These are phyloP conservation scores for Chaetorhynchus papuensis DNA, from an alignment of 2,113 vertebrate genomes.

Conservation along the genomic window DNA sequence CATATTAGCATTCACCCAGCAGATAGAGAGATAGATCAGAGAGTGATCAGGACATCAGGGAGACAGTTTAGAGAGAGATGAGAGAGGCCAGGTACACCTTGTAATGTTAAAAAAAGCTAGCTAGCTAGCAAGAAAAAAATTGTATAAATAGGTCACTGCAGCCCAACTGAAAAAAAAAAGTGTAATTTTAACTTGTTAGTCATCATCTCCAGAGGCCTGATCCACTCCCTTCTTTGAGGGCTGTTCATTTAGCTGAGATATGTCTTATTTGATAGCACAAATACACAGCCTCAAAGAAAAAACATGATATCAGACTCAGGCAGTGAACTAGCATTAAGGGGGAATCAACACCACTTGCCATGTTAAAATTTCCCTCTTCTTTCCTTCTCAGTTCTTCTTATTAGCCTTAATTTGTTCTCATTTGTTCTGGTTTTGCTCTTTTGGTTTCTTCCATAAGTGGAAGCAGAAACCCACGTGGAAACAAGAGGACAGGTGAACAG, in stretches of 20 bases:
- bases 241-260: constrained; percentile 8
- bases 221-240: background rate
- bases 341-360: background rate
- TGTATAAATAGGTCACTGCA: constrained; percentile 63
- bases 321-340: background rate
- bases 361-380: background rate
- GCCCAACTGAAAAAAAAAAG: constrained; percentile 2
- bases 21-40: constrained; percentile 66
- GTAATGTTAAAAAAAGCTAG: constrained; percentile 26
- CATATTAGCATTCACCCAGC: constrained; percentile 66
- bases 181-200: constrained; percentile 52
- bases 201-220: constrained; percentile 16
- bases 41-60: constrained; percentile 63
- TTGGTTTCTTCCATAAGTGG: background rate
- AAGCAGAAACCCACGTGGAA: background rate
- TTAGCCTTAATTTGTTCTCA: background rate
- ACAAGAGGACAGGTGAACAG: background rate
- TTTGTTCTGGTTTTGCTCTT: background rate
- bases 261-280: background rate
- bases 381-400: background rate
- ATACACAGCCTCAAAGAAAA: background rate
- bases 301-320: background rate
- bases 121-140: constrained; percentile 26
- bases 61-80: constrained; percentile 64
- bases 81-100: constrained; percentile 48